Evolutionary conservation across 2,113 vertebrate species (phyloP), one percentile per base, ranked within the genome.

Genomic region (Phylloscopus trochiloides): DNA sequence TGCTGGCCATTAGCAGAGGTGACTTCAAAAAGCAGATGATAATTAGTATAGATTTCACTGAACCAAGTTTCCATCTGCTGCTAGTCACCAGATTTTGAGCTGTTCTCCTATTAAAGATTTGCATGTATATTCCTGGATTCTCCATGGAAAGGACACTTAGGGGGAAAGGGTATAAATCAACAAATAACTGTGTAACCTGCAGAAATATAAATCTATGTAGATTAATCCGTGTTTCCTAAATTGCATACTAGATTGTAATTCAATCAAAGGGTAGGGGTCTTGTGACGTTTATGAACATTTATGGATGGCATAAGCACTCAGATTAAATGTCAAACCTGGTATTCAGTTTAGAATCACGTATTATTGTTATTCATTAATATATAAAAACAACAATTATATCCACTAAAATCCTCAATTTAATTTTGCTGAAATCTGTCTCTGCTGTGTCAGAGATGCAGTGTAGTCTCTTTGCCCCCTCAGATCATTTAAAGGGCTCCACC

Each of bases 301-400:
- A 97, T 97, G 93, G 97, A 97, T 98, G 95, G 76, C 86, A 59
- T 89, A 83, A 97, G 92, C 32, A 2, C 93, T 92, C 72, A 97
- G 91, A 98, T 98, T 98, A 97, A 98, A 97, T 97, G 96, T 97
- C 97, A 97, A 88, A 77, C 88, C 92, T 88, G 75, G 87, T 97
- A 96, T 97, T 97, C 94, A 81, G 95, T 98, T 98, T 96, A 74
- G 92, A 61, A 89, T 96, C 79, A 78, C 6, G 32, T 94, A 96
- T 97, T 98, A 96, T 94, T 97, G 86, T 94, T 97, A 96, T 96
- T 94, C 91, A 92, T 97, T 98, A 97, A 97, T 96, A 96, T 92
- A 92, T 93, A 95, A 97, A 95, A 84, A 68, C 74, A 97, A 96
- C 82, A 97, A 97, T 97, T 97, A 95, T 95, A 95, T 96, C 87